Base-by-base conservation (phyloP, 2,113 vertebrate species). In the Gavialis gangeticus region DNA sequence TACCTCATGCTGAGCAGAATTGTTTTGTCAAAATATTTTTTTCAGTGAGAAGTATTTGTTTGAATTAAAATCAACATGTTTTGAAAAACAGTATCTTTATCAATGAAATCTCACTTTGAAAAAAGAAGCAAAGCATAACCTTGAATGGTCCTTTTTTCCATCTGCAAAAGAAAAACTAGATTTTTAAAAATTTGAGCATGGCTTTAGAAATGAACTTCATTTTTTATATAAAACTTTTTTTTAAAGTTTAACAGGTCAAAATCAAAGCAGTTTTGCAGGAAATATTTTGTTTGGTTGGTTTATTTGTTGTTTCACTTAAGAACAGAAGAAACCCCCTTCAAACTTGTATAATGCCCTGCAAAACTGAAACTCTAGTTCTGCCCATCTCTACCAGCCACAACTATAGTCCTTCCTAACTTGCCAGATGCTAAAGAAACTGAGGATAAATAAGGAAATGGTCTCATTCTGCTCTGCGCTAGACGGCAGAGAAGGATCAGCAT, bases 91-190 rank as follows among this genome's bases (percentile, higher is more conserved):
- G 46, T 46, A 7, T 46, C 46, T 46, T 46, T 46, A 79, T 55
- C 28, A 37, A 5, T 81, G 76, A 80, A 55, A 82, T 96, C 86
- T 77, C 60, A 19, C 59, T 66, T 24, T 59, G 16, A 0, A 46
- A 46, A 0, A 90, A 87, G n/a, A 0, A 0, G 28, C 19, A 80
- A 46, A 82, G 46, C 46, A 77, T 0, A 0, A 54, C 30, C 34
- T 73, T 60, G 55, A 75, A 54, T 46, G 46, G 46, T 46, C 46
- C 9, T 6, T 46, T 46, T 46, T 46, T 46, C 46, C 46, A 46
- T 9, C 46, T 46, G 46, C 46, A 46, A 46, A 46, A 46, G 8
- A 46, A 46, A 46, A 46, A 46, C 46, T 46, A 46, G 46, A 46
- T 46, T 46, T 46, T 8, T 46, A 46, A 46, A 46, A 46, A 46